Evolutionary conservation across 2,113 vertebrate genomes (phyloP), one percentile per base, ranked within the genome.

Genomic region (Myotis davidii): DNA sequence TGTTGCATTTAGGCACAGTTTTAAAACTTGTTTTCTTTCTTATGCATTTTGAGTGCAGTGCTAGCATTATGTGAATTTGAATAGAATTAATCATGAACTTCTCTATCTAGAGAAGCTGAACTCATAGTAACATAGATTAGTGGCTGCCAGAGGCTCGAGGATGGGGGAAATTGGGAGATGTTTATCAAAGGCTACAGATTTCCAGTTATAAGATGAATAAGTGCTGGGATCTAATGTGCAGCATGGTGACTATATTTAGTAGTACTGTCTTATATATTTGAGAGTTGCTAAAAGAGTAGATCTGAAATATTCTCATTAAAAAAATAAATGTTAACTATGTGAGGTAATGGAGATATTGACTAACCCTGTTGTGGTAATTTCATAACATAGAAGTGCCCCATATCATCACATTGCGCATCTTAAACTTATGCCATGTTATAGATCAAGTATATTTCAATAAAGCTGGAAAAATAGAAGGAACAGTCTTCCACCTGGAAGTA

Each of bases 1-100:
- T 93, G 13, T 61, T 88, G 37, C 37, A 59, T 81, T 88, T 73
- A 92, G 52, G 48, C 1, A 72, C 3, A 52, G 37, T 54, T 91
- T 97, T 92, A 34, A 79, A 93, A 54, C 21, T n/a, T 27, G 29
- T 45, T 83, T 84, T 45, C 59, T 61, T 59, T 4, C 16, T 92
- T 64, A 42, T 59, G 6, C 64, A 54, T 48, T 87, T 74, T 37
- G 48, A 76, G n/a, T 54, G n/a, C n/a, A 54, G 76, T 88, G 8
- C 17, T 50, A 96, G 20, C 32, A 78, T 64, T 76, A 74, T 70
- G 50, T 88, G 25, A 90, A 59, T 87, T 84, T 70, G 27, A 76
- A 67, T 42, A 56, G 25, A 85, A 76, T 87, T 93, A 73, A 74
- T 86, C 69, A 77, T 93, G 56, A 77, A 69, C 6, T 65, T 3